Percentiles rank a stretch among this genome's conserved stretches.
phyloP scores from a whole-genome alignment of 64 coral and sea anemone species.

The Pocillopora verrucosa region DNA sequence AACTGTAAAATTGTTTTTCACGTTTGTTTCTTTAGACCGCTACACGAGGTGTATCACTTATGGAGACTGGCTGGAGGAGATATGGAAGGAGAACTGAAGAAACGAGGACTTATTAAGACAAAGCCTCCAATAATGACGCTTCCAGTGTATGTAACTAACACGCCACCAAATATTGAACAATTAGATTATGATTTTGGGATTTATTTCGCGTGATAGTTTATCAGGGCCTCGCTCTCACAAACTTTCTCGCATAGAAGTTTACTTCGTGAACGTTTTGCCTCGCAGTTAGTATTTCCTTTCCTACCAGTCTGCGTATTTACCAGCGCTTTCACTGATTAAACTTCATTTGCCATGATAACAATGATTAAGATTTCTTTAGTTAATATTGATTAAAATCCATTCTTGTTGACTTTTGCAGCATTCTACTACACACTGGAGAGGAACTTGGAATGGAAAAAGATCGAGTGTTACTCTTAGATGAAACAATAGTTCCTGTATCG shows the following conservation, averaged over 20 bases:
- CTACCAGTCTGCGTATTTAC: too few species aligned
- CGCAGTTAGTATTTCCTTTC: too few species aligned
- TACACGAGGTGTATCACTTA: slow-evolving; percentile 84
- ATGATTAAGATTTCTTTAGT: background rate
- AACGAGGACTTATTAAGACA: slow-evolving; percentile 80
- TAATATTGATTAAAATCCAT: background rate
- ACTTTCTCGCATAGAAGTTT: too few species aligned
- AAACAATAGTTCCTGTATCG: slow-evolving; percentile 76
- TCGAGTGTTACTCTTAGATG: slow-evolving; percentile 83
- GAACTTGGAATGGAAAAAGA: slow-evolving; percentile 86
- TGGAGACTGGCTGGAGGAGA: slow-evolving; percentile 96
- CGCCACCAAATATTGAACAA: background rate
- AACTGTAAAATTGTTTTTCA: too few species aligned
- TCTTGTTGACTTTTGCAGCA: slow-evolving; percentile 32
- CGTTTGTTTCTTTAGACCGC: slow-evolving; percentile 42
- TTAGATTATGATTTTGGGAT: background rate
- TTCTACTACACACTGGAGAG: slow-evolving; percentile 82
- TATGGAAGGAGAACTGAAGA: slow-evolving; percentile 92
- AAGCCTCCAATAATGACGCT: slow-evolving; percentile 86
- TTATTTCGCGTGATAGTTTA: background rate
- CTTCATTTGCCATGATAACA: background rate
- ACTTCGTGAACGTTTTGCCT: too few species aligned
- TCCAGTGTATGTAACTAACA: slow-evolving; percentile 51
- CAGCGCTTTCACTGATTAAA: background rate
- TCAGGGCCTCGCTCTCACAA: too few species aligned